Evolutionary conservation across 2,888 invertebrate genomes (phyloP).

Genomic region (Ypsolopha scabrella): DNA sequence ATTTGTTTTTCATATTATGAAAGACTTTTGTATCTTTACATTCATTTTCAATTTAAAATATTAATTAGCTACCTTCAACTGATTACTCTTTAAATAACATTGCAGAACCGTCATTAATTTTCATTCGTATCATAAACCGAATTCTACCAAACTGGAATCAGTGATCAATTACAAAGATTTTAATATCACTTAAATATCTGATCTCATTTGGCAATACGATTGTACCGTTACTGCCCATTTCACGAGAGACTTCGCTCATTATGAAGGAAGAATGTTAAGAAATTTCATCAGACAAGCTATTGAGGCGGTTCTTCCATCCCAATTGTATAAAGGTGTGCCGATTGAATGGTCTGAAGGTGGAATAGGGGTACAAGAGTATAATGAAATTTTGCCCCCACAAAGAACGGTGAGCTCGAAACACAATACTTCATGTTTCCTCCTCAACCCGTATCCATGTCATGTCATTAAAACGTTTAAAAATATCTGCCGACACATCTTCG

Average conservation of each 20-base stretch:
- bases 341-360: slow-evolving; percentile 54
- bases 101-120: no score
- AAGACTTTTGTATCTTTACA: no score
- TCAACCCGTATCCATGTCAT: slow-evolving; percentile 63
- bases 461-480: slow-evolving; percentile 60
- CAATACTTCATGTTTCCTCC: slow-evolving; percentile 67
- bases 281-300: slow-evolving; percentile 69
- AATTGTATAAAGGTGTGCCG: slow-evolving; percentile 68
- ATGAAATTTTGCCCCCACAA: slow-evolving; percentile 66
- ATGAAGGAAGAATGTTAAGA: slow-evolving; percentile 65
- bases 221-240: slow-evolving; percentile 64
- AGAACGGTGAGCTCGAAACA: slow-evolving; percentile 64
- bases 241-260: slow-evolving; percentile 61
- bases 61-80: no score
- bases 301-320: slow-evolving; percentile 53
- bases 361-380: slow-evolving; percentile 58
- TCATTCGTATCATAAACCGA: no score
- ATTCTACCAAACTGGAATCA: background rate
- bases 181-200: slow-evolving; percentile 57
- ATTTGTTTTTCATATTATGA: no score
- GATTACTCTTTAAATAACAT: no score
- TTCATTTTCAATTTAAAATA: no score
- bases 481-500: slow-evolving; percentile 61
- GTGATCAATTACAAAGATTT: slow-evolving; percentile 23
- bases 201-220: slow-evolving; percentile 60